Evolutionary conservation across 2,888 invertebrate species (phyloP).

Genomic region (Archaeoteleia sp.): DNA sequence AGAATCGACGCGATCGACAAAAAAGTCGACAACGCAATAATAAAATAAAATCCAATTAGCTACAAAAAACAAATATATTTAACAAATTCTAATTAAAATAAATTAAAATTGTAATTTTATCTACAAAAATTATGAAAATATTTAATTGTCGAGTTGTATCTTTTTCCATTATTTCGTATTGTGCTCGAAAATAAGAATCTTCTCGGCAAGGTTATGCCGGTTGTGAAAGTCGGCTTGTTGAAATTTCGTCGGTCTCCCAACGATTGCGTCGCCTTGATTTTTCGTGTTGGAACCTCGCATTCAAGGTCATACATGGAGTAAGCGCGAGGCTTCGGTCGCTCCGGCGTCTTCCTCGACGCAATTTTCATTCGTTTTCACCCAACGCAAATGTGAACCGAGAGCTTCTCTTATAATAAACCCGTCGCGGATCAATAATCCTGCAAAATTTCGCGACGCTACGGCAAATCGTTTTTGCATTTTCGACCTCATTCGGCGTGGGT

Average conservation of each 20-base stretch:
- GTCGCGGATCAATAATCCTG: constrained; percentile 32
- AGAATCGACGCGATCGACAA: no score
- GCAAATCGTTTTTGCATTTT: constrained; percentile 21
- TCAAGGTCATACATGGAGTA: constrained; percentile 53
- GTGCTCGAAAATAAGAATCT: constrained; percentile 54
- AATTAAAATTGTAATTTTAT: no score
- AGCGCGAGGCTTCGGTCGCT: no score
- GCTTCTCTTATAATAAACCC: constrained; percentile 33
- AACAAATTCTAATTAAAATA: no score
- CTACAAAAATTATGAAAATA: no score
- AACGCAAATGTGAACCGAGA: constrained; percentile 16
- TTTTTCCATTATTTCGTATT: no score
- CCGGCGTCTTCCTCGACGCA: constrained; percentile 12
- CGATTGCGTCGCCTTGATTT: constrained; percentile 56
- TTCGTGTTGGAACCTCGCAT: constrained; percentile 48
- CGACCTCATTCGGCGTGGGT: constrained; percentile 12
- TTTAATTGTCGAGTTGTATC: no score
- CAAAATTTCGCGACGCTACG: constrained; percentile 32
- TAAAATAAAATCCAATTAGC: no score
- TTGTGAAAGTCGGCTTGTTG: constrained; percentile 63
- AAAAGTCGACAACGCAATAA: no score
- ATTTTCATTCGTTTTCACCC: constrained; percentile 8
- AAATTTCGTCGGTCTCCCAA: constrained; percentile 56
- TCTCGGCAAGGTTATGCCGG: constrained; percentile 59
- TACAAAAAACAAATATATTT: no score